phyloP scores from a whole-genome alignment of 30 jellyfish, hydroid and myxozoan species.

The Hydractinia symbiolongicarpus region DNA sequence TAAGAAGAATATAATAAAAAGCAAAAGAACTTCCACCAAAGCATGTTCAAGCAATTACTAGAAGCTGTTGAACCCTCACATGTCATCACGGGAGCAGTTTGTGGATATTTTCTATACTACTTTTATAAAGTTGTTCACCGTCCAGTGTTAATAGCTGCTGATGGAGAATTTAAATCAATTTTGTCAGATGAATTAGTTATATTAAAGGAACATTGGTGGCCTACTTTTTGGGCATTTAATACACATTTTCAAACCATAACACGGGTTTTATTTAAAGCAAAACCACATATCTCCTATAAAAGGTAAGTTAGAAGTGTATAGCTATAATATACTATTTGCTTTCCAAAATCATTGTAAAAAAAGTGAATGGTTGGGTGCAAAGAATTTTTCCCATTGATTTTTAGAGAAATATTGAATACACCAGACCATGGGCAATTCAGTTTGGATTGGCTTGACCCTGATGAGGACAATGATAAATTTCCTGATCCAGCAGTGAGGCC shows the following conservation, averaged over 20 bases:
- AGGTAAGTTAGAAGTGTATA: slow-evolving; percentile 29
- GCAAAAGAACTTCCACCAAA: too few relatives aligned
- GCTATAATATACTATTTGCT: background rate
- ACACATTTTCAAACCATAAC: slow-evolving; percentile 69
- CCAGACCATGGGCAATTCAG: slow-evolving; percentile 82
- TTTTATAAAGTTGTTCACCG: slow-evolving; percentile 62
- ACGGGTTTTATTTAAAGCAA: slow-evolving; percentile 58
- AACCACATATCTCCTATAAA: slow-evolving; percentile 57
- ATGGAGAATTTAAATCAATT: slow-evolving; percentile 35
- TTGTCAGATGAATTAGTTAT: slow-evolving; percentile 34
- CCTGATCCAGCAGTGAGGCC: slow-evolving; percentile 76
- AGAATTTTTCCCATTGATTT: background rate
- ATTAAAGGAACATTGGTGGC: slow-evolving; percentile 61
- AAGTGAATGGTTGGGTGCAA: background rate
- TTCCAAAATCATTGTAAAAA: background rate
- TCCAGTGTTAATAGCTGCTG: slow-evolving; percentile 55
- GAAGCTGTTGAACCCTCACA: too few relatives aligned
- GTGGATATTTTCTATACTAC: slow-evolving; percentile 40
- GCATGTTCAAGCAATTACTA: too few relatives aligned
- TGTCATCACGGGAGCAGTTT: background rate
- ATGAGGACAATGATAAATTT: slow-evolving; percentile 37
- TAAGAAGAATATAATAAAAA: too few relatives aligned
- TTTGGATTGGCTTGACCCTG: slow-evolving; percentile 73
- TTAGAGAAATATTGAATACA: slow-evolving; percentile 64
- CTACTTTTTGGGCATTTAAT: slow-evolving; percentile 81